phyloP scores from a whole-genome alignment of 2,113 vertebrate species.

The Saiga tatarica region DNA sequence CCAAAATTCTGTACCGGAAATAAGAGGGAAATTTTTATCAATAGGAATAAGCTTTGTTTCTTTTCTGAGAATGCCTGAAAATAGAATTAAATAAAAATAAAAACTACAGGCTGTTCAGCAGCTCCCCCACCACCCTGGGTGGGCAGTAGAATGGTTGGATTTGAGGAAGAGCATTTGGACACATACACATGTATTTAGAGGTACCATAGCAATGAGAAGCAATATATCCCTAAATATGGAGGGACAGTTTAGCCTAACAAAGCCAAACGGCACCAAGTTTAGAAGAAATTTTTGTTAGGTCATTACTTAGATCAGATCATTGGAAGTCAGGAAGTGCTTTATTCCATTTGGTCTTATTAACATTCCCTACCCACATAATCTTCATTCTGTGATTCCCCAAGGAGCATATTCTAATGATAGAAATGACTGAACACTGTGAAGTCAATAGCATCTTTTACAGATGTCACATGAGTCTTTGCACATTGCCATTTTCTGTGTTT shows the following conservation, averaged over 20 bases:
- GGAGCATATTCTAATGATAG: neutral
- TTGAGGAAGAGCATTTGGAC: neutral
- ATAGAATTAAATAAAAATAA: neutral
- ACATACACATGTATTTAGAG: neutral
- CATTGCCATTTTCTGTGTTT: slow-evolving; percentile 22
- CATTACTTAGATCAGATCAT: neutral
- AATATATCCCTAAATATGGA: neutral
- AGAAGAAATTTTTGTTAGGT: neutral
- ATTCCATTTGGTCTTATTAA: neutral
- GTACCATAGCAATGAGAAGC: neutral
- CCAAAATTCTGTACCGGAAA: neutral
- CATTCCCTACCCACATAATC: neutral
- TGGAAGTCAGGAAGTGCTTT: neutral
- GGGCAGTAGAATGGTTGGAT: neutral
- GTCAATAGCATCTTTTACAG: neutral
- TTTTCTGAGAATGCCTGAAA: neutral
- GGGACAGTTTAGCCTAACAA: neutral
- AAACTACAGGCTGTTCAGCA: neutral
- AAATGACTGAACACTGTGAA: neutral
- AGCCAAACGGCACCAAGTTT: neutral
- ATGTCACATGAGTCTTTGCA: neutral
- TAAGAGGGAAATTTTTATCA: neutral
- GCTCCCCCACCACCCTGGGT: neutral
- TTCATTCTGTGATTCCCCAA: neutral
- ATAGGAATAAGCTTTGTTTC: neutral